Conservation (phyloP, 2,113 vertebrate genomes). For the Bathybates hornii region DNA sequence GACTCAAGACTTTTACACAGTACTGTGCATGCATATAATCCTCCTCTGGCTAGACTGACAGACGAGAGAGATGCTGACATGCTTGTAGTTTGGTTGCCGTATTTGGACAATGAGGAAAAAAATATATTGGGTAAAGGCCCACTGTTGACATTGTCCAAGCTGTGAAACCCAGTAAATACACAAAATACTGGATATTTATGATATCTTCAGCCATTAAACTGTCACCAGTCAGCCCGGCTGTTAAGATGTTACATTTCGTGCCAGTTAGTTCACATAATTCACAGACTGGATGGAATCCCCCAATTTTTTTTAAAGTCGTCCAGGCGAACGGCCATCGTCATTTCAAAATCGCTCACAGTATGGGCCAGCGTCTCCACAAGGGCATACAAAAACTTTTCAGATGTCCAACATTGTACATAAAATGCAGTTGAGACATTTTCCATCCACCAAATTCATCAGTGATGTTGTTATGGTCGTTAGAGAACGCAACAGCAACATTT, state of each 20-base stretch:
- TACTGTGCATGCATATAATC: not conserved
- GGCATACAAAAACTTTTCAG: not conserved
- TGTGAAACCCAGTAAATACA: not conserved
- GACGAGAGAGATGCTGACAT: slow-evolving; percentile 1
- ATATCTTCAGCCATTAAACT: slow-evolving; percentile 11
- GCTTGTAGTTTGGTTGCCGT: slow-evolving; percentile 35
- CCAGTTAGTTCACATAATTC: slow-evolving; percentile 22
- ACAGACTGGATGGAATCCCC: slow-evolving; percentile 8
- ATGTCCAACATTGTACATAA: slow-evolving; percentile 6
- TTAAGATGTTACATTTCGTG: not conserved
- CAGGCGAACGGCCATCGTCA: not conserved
- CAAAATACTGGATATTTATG: not conserved
- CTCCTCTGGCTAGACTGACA: not conserved
- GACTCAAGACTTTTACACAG: not conserved
- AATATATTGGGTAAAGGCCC: not conserved
- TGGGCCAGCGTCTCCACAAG: slow-evolving; percentile 12
- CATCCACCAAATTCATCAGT: slow-evolving; percentile 27
- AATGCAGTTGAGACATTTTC: slow-evolving; percentile 37
- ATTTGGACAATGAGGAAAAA: slow-evolving; percentile 29
- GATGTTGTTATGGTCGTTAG: slow-evolving; percentile 27
- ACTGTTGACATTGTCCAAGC: slow-evolving; percentile 15
- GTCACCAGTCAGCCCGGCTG: slow-evolving; percentile 19
- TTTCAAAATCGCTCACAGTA: not conserved
- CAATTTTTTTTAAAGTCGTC: not conserved
- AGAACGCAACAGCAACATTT: slow-evolving; percentile 38